phyloP scores from a whole-genome alignment of 2,797 vertebrate species.

The Nyctalus aviator region DNA sequence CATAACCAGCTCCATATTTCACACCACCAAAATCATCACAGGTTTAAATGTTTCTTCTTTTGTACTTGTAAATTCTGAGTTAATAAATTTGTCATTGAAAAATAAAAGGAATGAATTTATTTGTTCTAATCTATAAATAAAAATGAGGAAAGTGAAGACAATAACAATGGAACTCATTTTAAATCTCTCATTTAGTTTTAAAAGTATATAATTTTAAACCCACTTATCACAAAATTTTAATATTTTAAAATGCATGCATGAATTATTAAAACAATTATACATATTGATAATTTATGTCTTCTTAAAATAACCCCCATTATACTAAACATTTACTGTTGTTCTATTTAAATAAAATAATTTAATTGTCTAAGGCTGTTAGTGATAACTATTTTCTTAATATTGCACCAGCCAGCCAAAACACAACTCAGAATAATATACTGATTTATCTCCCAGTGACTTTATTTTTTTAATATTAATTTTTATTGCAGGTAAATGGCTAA shows the following conservation, averaged over 20 bases:
- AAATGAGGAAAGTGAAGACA: conserved; percentile 44
- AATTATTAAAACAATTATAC: conserved; percentile 38
- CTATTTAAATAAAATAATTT: conserved; percentile 52
- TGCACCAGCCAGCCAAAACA: conserved; percentile 28
- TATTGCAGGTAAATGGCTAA: too few relatives aligned
- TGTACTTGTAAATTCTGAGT: background rate
- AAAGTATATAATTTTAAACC: conserved; percentile 17
- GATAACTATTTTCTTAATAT: conserved; percentile 14
- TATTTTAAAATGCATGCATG: conserved; percentile 27
- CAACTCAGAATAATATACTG: background rate
- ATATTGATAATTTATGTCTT: conserved; percentile 28
- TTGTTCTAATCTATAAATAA: conserved; percentile 29
- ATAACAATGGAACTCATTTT: background rate
- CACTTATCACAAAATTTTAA: conserved; percentile 20
- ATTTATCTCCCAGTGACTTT: conserved; percentile 42
- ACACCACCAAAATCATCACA: background rate
- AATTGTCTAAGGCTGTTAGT: background rate
- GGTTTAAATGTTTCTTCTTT: conserved; percentile 5
- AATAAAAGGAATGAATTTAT: conserved; percentile 11
- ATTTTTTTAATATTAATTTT: too few relatives aligned
- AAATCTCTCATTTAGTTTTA: background rate
- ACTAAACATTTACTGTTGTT: background rate
- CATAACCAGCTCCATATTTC: background rate
- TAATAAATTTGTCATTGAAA: background rate
- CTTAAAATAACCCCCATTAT: background rate